Percentiles rank a stretch among this genome's conserved stretches.
Conservation (phyloP, 1,140 invertebrate species). For the Helicoverpa zea region DNA sequence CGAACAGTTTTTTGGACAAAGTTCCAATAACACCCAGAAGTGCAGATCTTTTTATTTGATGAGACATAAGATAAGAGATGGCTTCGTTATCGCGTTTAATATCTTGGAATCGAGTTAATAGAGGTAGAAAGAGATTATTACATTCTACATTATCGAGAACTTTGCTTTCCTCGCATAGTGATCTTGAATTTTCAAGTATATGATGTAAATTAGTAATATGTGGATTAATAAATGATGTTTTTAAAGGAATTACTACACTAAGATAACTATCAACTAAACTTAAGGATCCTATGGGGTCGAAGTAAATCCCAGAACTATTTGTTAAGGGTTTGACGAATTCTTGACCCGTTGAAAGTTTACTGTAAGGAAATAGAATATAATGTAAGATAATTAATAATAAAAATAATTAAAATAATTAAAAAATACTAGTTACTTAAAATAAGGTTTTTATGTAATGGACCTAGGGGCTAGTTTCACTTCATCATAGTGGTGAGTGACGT, state of each 20-base stretch:
- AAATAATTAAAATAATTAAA: too few relatives aligned
- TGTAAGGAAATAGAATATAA: background rate
- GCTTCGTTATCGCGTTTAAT: conserved; percentile 51
- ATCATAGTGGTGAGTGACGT: conserved; percentile 42
- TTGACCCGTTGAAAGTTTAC: background rate
- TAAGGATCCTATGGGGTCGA: background rate
- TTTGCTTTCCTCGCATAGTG: conserved; percentile 39
- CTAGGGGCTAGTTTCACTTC: conserved; percentile 33
- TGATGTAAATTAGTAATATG: conserved; percentile 51
- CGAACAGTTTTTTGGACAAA: conserved; percentile 54
- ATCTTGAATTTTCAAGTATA: conserved; percentile 44
- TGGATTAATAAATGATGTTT: conserved; percentile 52
- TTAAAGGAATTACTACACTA: conserved; percentile 48
- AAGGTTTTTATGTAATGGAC: background rate
- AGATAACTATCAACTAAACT: conserved; percentile 38
- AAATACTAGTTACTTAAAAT: too few relatives aligned
- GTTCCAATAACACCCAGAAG: conserved; percentile 56
- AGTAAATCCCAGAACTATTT: background rate
- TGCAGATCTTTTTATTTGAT: conserved; percentile 33
- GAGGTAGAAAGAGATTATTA: conserved; percentile 47
- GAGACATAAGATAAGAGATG: conserved; percentile 49
- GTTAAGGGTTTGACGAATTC: background rate
- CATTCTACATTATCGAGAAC: conserved; percentile 42
- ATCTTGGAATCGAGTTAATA: conserved; percentile 52
- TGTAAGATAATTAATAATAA: too few relatives aligned